Evolutionary conservation across 2,113 vertebrate species (phyloP).

Genomic region (Tenebrosternarchus preto): DNA sequence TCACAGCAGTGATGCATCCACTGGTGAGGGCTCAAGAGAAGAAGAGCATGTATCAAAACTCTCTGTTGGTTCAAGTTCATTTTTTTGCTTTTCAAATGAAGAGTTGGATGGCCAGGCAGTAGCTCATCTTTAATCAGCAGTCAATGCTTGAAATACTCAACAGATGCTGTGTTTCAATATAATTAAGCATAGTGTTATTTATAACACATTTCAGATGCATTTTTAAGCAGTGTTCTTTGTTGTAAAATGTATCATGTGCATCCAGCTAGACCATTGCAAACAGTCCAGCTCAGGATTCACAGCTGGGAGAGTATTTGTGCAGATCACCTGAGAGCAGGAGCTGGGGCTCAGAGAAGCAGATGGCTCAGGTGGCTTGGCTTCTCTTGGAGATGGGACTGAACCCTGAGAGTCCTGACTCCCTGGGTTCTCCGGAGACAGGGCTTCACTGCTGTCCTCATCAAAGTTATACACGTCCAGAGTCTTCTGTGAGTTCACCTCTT

Average conservation of each 20-base stretch:
- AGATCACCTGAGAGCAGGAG: constrained; percentile 71
- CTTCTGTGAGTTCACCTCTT: constrained; percentile 84
- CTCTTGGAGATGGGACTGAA: constrained; percentile 86
- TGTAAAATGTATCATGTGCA: too few species aligned
- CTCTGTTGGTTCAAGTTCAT: too few species aligned
- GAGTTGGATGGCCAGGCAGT: too few species aligned
- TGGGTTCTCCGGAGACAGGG: constrained; percentile 90
- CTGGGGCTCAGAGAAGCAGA: constrained; percentile 69
- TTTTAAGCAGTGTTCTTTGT: background rate
- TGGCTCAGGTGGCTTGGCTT: constrained; percentile 79
- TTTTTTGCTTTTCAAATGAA: too few species aligned
- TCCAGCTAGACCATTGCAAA: background rate
- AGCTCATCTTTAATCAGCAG: too few species aligned
- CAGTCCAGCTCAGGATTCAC: background rate
- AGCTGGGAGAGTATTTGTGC: background rate
- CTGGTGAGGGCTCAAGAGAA: background rate
- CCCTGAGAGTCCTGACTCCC: constrained; percentile 93
- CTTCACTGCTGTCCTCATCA: constrained; percentile 93
- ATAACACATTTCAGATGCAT: too few species aligned
- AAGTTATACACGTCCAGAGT: constrained; percentile 77
- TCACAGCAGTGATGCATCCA: background rate
- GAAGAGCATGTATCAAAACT: background rate
- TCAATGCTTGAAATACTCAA: background rate
- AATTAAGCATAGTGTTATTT: too few species aligned
- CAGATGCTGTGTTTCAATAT: background rate